A percentile compares a stretch with the other conserved stretches of the same genome.
phyloP scores from a whole-genome alignment of 2,888 invertebrate genomes.

The Dryomyza anilis region DNA sequence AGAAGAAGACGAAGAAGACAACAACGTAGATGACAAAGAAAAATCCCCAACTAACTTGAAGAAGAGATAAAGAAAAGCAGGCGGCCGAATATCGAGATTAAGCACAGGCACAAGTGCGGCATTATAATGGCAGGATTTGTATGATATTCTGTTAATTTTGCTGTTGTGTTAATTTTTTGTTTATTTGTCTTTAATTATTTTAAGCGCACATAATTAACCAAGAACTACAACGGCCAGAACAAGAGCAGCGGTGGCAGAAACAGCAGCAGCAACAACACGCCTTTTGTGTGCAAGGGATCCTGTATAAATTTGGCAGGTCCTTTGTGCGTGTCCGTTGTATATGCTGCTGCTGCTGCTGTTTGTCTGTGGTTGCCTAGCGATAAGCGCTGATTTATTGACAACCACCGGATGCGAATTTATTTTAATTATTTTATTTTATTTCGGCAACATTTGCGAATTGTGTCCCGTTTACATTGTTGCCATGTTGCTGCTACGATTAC shows the following conservation, averaged over 20 bases:
- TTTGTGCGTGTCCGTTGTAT: neutral
- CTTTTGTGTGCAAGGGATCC: neutral
- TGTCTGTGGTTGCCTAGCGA: constrained; percentile 51
- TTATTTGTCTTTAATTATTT: constrained; percentile 53
- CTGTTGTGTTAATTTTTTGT: constrained; percentile 36
- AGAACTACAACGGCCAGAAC: constrained; percentile 44
- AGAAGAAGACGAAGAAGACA: neutral
- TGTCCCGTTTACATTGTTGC: constrained; percentile 3
- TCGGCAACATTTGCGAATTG: constrained; percentile 3
- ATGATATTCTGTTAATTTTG: constrained; percentile 23
- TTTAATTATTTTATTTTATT: constrained; percentile 26
- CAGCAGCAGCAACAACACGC: constrained; percentile 19
- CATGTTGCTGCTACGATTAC: too few relatives aligned
- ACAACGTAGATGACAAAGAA: neutral
- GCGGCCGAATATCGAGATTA: neutral
- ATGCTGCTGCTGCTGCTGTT: constrained; percentile 26
- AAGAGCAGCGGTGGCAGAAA: constrained; percentile 32
- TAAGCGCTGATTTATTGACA: constrained; percentile 57
- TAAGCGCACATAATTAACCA: constrained; percentile 54
- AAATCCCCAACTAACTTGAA: neutral
- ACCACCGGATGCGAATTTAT: constrained; percentile 33
- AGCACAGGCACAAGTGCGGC: too few relatives aligned
- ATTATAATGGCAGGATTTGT: constrained; percentile 30
- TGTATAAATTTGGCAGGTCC: neutral
- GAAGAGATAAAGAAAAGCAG: neutral